Evolutionary conservation across 2,113 vertebrate species (phyloP).

Genomic region (Mustela nigripes): DNA sequence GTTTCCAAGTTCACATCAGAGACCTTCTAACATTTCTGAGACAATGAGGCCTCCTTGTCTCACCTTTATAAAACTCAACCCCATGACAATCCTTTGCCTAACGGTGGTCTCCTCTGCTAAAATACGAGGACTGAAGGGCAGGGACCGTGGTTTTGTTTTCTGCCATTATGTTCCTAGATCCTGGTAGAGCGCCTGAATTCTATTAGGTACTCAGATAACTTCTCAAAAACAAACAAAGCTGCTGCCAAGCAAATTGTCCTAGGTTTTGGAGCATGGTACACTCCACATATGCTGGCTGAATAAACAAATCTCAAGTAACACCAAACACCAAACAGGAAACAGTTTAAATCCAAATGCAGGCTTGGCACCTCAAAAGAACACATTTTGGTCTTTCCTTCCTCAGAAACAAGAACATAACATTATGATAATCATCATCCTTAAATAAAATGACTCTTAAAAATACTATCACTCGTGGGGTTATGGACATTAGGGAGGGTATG

Average conservation of each 20-base stretch:
- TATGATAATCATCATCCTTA: background rate
- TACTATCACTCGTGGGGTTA: background rate
- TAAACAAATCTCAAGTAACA: background rate
- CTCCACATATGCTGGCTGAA: background rate
- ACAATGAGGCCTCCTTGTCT: background rate
- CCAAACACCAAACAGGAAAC: background rate
- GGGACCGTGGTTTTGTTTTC: background rate
- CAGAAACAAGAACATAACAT: background rate
- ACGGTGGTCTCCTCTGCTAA: background rate
- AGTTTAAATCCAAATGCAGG: background rate
- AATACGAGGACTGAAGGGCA: background rate
- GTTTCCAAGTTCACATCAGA: background rate
- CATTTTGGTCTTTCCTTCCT: background rate
- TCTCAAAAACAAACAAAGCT: background rate
- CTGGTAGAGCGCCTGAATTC: background rate
- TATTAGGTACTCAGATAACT: background rate
- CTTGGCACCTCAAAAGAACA: background rate
- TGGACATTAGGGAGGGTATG: too few species aligned
- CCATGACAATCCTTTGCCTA: background rate
- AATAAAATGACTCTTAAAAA: slow-evolving; percentile 4
- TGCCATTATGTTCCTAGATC: background rate
- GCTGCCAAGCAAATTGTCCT: background rate
- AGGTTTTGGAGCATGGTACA: background rate
- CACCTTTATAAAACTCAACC: background rate
- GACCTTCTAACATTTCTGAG: background rate